Evolutionary conservation across 2,888 invertebrate genomes (phyloP).

Genomic region (Creontiades dilutus): DNA sequence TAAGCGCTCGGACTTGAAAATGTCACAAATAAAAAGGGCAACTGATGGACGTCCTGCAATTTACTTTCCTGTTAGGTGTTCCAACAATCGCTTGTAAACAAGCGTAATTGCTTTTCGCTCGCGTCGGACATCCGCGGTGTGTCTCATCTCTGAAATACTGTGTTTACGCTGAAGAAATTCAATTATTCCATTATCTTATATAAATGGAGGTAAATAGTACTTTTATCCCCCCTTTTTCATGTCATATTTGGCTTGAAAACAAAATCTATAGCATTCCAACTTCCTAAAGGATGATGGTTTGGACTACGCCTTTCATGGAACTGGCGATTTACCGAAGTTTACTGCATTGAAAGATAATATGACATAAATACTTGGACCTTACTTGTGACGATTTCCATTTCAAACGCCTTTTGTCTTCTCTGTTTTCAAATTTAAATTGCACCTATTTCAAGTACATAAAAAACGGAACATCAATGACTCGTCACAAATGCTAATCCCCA

Average conservation of each 20-base stretch:
- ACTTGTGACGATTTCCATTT: too few relatives aligned
- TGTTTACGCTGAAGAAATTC: not conserved
- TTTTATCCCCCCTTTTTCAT: not conserved
- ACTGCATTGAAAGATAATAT: too few relatives aligned
- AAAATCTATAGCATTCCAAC: not conserved
- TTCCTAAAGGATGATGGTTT: too few relatives aligned
- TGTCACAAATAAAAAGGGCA: conserved; percentile 9
- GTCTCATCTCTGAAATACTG: not conserved
- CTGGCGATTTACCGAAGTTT: too few relatives aligned
- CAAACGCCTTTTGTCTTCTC: too few relatives aligned
- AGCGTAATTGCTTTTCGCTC: not conserved
- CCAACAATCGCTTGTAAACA: conserved; percentile 14
- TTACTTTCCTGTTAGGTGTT: conserved; percentile 4
- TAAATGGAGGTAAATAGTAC: not conserved
- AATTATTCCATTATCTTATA: not conserved
- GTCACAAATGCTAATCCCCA: too few relatives aligned
- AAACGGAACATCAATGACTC: too few relatives aligned
- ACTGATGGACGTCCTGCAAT: not conserved
- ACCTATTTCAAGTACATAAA: too few relatives aligned
- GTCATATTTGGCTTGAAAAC: not conserved
- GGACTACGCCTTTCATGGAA: too few relatives aligned
- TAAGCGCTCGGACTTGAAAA: not conserved
- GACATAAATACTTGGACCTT: too few relatives aligned
- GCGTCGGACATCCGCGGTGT: not conserved
- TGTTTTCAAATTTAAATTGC: too few relatives aligned